phyloP scores from a whole-genome alignment of 2,797 vertebrate genomes.

The Acanthurus tractus region DNA sequence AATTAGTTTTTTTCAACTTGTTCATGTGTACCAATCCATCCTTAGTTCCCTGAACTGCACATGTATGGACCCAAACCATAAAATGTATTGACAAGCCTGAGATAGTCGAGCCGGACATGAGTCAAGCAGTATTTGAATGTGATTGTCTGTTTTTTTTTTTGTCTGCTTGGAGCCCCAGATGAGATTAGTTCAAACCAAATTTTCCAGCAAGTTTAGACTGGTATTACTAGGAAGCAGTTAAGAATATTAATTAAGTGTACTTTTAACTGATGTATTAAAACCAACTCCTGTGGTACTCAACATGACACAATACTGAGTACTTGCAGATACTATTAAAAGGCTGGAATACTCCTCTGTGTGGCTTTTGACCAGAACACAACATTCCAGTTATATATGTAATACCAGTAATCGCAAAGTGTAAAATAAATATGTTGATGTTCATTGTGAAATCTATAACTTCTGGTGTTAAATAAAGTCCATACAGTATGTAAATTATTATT shows the following conservation, averaged over 20 bases:
- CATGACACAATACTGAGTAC: conserved; percentile 19
- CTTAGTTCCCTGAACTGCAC: conserved; percentile 12
- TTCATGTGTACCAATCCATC: conserved; percentile 44
- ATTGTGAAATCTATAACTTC: conserved; percentile 28
- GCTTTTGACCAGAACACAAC: conserved; percentile 50
- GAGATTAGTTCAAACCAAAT: conserved; percentile 10
- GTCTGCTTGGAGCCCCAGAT: conserved; percentile 4
- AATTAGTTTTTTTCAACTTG: conserved; percentile 25
- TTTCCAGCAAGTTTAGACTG: conserved; percentile 17
- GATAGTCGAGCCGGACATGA: conserved; percentile 14
- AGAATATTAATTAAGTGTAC: conserved; percentile 2
- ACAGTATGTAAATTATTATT: conserved; percentile 75
- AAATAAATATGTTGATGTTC: conserved; percentile 42
- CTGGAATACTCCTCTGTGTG: conserved; percentile 32
- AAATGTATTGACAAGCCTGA: conserved; percentile 27
- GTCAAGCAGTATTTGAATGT: conserved; percentile 17
- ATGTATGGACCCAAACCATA: conserved; percentile 29
- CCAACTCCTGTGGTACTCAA: conserved; percentile 16
- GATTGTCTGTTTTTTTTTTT: conserved; percentile 12
- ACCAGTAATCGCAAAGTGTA: conserved; percentile 31
- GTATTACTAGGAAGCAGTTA: conserved; percentile 26
- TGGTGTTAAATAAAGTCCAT: conserved; percentile 42
- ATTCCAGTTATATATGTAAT: conserved; percentile 59
- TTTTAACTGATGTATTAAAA: conserved; percentile 21
- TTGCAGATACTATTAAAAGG: conserved; percentile 13